Conservation (phyloP, 2,113 vertebrate species). For the Galbula dea region DNA sequence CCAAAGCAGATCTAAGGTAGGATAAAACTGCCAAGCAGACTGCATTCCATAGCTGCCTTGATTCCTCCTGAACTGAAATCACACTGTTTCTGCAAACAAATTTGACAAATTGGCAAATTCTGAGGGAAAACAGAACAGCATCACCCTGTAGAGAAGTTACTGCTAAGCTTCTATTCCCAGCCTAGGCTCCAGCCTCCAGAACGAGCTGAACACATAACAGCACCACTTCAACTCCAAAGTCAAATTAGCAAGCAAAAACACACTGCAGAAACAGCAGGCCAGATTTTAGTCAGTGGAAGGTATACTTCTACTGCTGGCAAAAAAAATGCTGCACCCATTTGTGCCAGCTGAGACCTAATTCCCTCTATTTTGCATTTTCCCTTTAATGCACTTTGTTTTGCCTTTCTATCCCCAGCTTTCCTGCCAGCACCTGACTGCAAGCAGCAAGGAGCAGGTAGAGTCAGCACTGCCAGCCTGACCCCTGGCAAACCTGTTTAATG, state of each 20-base stretch:
- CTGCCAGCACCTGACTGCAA: not conserved
- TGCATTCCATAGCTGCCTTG: not conserved
- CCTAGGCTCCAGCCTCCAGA: not conserved
- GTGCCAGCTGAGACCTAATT: not conserved
- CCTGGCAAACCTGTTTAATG: not conserved
- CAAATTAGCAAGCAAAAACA: not conserved
- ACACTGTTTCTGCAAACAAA: not conserved
- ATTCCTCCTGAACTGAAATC: not conserved
- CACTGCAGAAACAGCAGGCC: not conserved
- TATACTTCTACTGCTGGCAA: not conserved
- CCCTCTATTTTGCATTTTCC: not conserved
- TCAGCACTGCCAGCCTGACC: not conserved
- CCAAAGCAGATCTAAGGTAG: not conserved
- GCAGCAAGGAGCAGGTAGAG: rapidly evolving
- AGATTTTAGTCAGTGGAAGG: not conserved
- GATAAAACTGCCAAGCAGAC: not conserved
- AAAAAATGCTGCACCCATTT: not conserved
- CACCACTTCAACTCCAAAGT: not conserved
- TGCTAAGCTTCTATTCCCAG: not conserved
- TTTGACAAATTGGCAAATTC: not conserved
- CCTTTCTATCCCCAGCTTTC: not conserved
- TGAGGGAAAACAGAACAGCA: not conserved
- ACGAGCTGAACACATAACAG: not conserved
- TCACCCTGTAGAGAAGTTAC: not conserved
- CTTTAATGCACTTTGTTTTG: not conserved